A percentile compares a stretch with the other conserved stretches of the same genome.
Evolutionary conservation across 2,888 invertebrate species (phyloP).

Genomic region (Dicranocentrus wangi): DNA sequence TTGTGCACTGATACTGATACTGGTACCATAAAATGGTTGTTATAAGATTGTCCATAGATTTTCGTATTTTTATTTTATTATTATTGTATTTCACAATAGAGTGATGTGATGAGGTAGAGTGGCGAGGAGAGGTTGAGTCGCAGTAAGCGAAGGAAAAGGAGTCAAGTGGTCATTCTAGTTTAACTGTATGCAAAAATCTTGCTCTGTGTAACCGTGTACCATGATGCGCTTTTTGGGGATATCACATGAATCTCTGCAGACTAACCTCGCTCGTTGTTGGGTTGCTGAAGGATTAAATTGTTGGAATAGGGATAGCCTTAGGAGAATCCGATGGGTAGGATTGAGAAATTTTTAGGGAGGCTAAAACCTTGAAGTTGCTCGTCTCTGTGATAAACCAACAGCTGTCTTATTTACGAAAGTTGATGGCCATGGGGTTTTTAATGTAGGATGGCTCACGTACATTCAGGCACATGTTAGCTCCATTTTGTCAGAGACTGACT

Average conservation of each 20-base stretch:
- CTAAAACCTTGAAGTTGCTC: constrained; percentile 43
- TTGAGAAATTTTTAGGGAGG: constrained; percentile 14
- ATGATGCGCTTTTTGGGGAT: no score
- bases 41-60: no score
- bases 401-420: constrained; percentile 49
- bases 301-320: constrained; percentile 31
- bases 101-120: no score
- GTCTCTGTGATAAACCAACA: constrained; percentile 26
- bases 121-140: no score
- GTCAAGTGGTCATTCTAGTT: constrained; percentile 7
- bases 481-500: no score
- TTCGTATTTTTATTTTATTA: no score
- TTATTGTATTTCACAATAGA: no score
- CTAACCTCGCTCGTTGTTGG: constrained; percentile 12
- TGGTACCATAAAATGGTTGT: no score
- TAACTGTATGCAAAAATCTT: constrained; percentile 5
- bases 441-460: not conserved
- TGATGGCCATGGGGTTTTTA: constrained; percentile 51
- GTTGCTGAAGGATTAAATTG: constrained; percentile 8
- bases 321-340: constrained; percentile 26
- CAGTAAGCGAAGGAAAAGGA: not conserved
- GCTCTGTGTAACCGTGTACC: no score
- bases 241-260: constrained; percentile 3
- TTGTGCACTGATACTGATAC: no score
- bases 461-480: not conserved